Conservation (phyloP, 2,113 vertebrate genomes). For the Chaetorhynchus papuensis region DNA sequence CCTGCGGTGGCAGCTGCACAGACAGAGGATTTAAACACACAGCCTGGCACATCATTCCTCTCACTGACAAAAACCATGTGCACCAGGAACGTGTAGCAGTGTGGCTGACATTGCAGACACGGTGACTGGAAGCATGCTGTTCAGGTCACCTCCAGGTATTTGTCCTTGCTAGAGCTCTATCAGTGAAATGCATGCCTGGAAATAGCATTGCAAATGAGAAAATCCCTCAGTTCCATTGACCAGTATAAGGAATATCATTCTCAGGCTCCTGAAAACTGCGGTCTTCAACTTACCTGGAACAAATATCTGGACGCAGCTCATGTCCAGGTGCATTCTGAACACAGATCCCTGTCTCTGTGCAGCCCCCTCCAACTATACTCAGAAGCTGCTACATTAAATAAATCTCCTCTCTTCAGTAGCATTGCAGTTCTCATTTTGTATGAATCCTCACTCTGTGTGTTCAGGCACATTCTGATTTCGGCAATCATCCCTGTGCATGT, state of each 20-base stretch:
- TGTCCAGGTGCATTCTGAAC: neutral
- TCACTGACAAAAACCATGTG: rapidly evolving
- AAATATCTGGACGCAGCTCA: neutral
- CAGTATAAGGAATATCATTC: neutral
- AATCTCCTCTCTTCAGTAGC: neutral
- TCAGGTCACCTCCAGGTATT: neutral
- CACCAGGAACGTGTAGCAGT: rapidly evolving
- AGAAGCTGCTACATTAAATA: neutral
- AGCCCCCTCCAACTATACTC: neutral
- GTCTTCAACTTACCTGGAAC: neutral
- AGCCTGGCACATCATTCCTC: neutral
- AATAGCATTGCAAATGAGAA: neutral
- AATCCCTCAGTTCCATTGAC: neutral
- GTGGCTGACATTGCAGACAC: rapidly evolving
- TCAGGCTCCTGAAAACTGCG: neutral
- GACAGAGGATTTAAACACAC: neutral
- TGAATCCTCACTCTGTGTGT: neutral
- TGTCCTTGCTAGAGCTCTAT: neutral
- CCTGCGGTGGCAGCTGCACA: neutral
- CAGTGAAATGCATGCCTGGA: neutral
- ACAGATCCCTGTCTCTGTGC: neutral
- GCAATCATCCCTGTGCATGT: neutral
- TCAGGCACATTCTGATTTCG: neutral
- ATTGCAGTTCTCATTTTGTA: neutral
- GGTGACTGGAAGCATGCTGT: neutral